Evolutionary conservation across 2,113 vertebrate genomes (phyloP), one percentile per base, ranked within the genome.

Genomic region (Archilochus colubris): DNA sequence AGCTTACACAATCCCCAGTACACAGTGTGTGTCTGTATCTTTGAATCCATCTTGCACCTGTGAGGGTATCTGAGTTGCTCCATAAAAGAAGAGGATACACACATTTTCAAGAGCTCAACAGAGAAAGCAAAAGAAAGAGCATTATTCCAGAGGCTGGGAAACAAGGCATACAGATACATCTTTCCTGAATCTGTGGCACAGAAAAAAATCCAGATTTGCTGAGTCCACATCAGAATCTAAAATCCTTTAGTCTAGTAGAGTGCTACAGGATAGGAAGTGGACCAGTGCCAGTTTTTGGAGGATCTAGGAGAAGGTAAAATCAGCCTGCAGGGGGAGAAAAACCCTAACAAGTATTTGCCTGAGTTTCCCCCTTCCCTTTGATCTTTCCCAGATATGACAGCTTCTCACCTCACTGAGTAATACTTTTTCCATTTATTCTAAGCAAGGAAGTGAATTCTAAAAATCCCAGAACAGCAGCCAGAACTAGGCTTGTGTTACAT

Each of bases 271-370:
- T 9, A 75, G 64, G 68, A 88, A 67, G 22, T 25, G 70, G 44
- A 80, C 72, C 69, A 73, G 1, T 31, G 46, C 43, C 43, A 90
- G 6, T 51, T 92, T 55, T 67, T 81, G 36, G 43, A 91, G 61
- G 68, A 82, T 76, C 55, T 40, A 58, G 61, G 21, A 74, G 40
- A 87, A 90, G 68, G 83, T 83, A 96, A 95, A 80, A 59, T 89
- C 0, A 94, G 79, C 38, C 82, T 57, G 38, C 20, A 81, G 76
- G 82, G 55, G 55, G 19, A 88, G 18, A 82, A 76, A 72, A 95
- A 10, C 76, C 79, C 54, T 63, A 69, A 63, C 8, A 79, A 63
- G 48, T 16, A 83, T 84, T 88, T 92, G 84, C 36, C 46, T 1
- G 9, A 63, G 25, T 67, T 79, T 86, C 23, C 33, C 33, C 14